Base-by-base conservation (phyloP, 2,797 vertebrate genomes). In the Bradypodion ventrale region DNA sequence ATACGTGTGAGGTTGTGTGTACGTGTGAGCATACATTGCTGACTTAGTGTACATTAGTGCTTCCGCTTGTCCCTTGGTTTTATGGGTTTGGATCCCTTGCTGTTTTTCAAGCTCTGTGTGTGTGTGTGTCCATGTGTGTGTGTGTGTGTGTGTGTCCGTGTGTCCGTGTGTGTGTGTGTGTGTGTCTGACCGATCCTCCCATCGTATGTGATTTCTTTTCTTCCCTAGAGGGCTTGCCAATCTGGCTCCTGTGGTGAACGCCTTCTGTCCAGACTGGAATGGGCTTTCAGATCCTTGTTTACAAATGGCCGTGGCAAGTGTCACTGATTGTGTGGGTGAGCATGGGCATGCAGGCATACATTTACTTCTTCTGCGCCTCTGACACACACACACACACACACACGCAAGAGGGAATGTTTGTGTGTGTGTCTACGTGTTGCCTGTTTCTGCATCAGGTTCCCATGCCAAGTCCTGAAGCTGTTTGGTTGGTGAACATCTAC, bases 211-310 rank as follows among this genome's bases (percentile, higher is more conserved):
- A 23, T 56, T 2, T 35, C 52, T 23, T 5, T 19, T 15, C 52
- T 16, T 3, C 52, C 52, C 83, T 69, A 5, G 19, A 59, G 72
- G 42, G 49, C 7, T n/a, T 62, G 52, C 46, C 63, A 62, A 29
- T 65, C 63, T 75, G 40, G 32, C 35, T 35, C 23, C 25, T 49
- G 63, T 59, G 8, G 25, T 9, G 42, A 37, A 59, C 40, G 19
- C 35, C 25, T 52, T 37, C 19, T 9, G 46, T 42, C 32, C 29
- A 23, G 29, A 35, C 5, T 9, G 19, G 60, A 49, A 29, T 2
- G 23, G 49, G 65, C 27, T 83, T 68, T 15, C 25, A 29, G 37
- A 29, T 7, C 63, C 73, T 81, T 85, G 84, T 85, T 85, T 85
- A 81, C 79, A 56, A 74, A 85, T 60, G n/a, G 15, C 21, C 49